These are phyloP conservation scores for Asarcornis scutulata DNA, from an alignment of 2,113 vertebrate genomes.

Conservation along the genomic window DNA sequence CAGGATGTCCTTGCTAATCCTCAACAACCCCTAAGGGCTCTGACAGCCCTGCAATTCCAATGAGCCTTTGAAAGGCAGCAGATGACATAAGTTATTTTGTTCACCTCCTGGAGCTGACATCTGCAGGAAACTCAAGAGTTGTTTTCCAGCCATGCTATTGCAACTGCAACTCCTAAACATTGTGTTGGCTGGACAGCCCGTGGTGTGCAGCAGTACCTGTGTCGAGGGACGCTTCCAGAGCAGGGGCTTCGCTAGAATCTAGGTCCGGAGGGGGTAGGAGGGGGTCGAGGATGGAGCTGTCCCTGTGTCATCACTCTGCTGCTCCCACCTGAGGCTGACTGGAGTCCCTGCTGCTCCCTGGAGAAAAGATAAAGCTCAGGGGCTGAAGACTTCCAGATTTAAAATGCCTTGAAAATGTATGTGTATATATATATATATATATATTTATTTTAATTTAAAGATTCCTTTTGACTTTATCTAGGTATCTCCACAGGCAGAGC, in stretches of 20 bases:
- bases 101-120: neutral
- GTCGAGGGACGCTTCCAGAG: neutral
- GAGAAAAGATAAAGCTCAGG: conserved; percentile 58
- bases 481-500: neutral
- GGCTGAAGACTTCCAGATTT: neutral
- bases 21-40: neutral
- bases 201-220: conserved; percentile 20
- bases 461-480: neutral
- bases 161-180: neutral
- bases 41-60: neutral
- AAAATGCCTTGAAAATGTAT: neutral
- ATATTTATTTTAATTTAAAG: neutral
- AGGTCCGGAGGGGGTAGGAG: neutral
- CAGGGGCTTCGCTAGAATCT: conserved; percentile 29
- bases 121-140: neutral
- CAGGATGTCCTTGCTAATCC: neutral
- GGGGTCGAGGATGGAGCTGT: neutral
- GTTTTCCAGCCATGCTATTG: neutral
- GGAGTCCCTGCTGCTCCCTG: conserved; percentile 46
- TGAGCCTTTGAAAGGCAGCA: neutral
- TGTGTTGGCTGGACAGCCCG: neutral
- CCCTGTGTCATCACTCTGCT: conserved; percentile 35
- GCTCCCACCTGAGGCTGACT: conserved; percentile 44
- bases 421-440: neutral
- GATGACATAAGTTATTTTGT: neutral